Percentiles rank a stretch among this genome's conserved stretches.
phyloP scores from a whole-genome alignment of 64 coral and sea anemone genomes.

The Montipora foliosa region DNA sequence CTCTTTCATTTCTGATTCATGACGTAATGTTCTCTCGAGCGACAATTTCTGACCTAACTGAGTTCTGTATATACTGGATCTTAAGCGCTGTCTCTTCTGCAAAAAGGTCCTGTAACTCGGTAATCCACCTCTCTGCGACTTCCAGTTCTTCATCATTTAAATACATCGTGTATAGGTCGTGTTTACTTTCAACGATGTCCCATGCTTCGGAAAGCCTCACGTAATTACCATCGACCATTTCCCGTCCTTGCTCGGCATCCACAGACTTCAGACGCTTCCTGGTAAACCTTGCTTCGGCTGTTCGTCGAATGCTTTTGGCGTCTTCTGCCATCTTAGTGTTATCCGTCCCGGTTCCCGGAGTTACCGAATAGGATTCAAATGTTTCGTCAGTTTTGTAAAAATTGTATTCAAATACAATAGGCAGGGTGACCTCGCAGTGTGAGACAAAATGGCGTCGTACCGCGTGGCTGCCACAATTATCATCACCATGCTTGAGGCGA shows the following conservation, averaged over 20 bases:
- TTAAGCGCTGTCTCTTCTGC: constrained; percentile 47
- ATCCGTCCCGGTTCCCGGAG: constrained; percentile 11
- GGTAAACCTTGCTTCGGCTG: constrained; percentile 23
- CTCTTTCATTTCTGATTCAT: constrained; percentile 25
- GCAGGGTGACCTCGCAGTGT: no score
- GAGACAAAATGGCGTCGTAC: no score
- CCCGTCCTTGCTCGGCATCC: not conserved
- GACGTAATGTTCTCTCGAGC: not conserved
- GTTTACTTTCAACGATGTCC: constrained; percentile 36
- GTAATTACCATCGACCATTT: constrained; percentile 17
- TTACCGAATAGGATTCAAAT: constrained; percentile 18
- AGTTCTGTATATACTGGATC: constrained; percentile 43
- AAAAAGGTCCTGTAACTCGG: constrained; percentile 1
- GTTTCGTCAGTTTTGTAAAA: constrained; percentile 22
- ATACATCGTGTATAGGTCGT: constrained; percentile 1
- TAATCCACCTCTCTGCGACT: constrained; percentile 9
- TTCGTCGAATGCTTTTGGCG: constrained; percentile 7
- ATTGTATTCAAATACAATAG: no score
- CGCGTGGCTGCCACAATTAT: no score
- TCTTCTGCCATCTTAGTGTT: constrained; percentile 27
- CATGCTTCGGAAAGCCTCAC: constrained; percentile 13
- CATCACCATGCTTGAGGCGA: no score
- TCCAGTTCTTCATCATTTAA: constrained; percentile 16
- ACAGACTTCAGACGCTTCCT: constrained; percentile 48
- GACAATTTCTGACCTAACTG: not conserved